phyloP scores from a whole-genome alignment of 2,888 invertebrate genomes.

The Synanthedon tipuliformis region DNA sequence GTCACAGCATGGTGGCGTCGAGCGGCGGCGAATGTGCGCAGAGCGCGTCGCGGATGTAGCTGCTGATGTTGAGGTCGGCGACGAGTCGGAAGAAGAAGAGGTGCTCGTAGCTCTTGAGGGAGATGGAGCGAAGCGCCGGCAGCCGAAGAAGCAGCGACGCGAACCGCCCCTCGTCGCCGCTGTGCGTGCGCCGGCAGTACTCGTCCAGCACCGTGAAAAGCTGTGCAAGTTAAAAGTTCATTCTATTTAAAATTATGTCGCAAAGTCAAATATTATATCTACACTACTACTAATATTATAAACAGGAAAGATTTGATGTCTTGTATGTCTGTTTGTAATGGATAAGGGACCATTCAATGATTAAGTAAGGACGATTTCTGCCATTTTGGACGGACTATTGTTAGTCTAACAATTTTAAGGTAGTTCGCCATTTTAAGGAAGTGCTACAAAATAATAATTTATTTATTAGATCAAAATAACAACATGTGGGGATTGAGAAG shows the following conservation, averaged over 20 bases:
- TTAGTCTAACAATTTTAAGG: too few relatives aligned
- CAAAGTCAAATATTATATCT: neutral
- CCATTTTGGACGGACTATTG: too few relatives aligned
- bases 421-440: too few relatives aligned
- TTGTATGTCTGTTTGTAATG: too few relatives aligned
- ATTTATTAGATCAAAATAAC: too few relatives aligned
- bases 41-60: constrained; percentile 85
- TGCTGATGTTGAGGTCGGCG: constrained; percentile 86
- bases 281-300: neutral
- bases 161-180: constrained; percentile 93
- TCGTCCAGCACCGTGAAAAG: constrained; percentile 95
- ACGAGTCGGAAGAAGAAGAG: constrained; percentile 94
- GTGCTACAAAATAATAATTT: too few relatives aligned
- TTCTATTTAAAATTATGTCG: neutral
- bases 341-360: too few relatives aligned
- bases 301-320: too few relatives aligned
- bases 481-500: too few relatives aligned
- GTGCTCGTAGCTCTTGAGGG: constrained; percentile 94
- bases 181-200: constrained; percentile 88
- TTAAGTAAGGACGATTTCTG: too few relatives aligned
- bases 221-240: constrained; percentile 22
- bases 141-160: constrained; percentile 91
- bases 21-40: constrained; percentile 71
- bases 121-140: constrained; percentile 90
- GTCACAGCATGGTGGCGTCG: constrained; percentile 39